A percentile compares a stretch with the other conserved stretches of the same genome.
Evolutionary conservation across 2,113 vertebrate species (phyloP).

Genomic region (Dissostichus mawsoni): DNA sequence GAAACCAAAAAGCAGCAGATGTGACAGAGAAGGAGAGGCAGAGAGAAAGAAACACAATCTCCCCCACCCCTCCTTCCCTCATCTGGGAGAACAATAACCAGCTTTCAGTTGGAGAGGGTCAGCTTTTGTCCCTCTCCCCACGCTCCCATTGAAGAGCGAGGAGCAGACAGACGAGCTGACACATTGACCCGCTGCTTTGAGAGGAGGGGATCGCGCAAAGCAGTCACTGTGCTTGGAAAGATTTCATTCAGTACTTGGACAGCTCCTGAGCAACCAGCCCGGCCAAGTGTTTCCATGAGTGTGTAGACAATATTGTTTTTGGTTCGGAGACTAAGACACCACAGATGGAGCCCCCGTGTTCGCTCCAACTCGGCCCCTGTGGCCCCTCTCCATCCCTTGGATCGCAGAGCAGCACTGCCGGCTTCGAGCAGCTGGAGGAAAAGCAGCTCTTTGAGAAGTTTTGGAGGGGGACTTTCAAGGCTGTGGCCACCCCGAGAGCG

Average conservation of each 20-base stretch:
- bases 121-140: constrained; percentile 67
- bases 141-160: constrained; percentile 40
- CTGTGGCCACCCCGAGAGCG: constrained; percentile 94
- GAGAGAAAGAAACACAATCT: constrained; percentile 59
- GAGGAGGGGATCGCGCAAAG: constrained; percentile 21
- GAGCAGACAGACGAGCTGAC: constrained; percentile 67
- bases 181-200: constrained; percentile 65
- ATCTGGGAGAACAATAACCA: constrained; percentile 76
- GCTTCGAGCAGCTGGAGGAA: constrained; percentile 89
- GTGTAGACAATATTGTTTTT: neutral
- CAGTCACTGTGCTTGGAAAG: constrained; percentile 12
- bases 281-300: constrained; percentile 25
- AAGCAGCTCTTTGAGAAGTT: constrained; percentile 99
- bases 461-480: constrained; percentile 97
- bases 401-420: constrained; percentile 71
- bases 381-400: constrained; percentile 52
- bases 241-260: constrained; percentile 84
- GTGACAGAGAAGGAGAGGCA: constrained; percentile 61
- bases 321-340: constrained; percentile 13
- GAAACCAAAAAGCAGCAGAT: constrained; percentile 69
- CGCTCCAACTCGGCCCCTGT: constrained; percentile 51
- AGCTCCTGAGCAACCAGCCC: constrained; percentile 73
- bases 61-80: constrained; percentile 47
- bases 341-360: constrained; percentile 58
- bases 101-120: constrained; percentile 68